A percentile compares a stretch with the other conserved stretches of the same genome.
These are phyloP conservation scores for Belgica antarctica DNA, from an alignment of 2,888 invertebrate genomes.

Conservation along the genomic window DNA sequence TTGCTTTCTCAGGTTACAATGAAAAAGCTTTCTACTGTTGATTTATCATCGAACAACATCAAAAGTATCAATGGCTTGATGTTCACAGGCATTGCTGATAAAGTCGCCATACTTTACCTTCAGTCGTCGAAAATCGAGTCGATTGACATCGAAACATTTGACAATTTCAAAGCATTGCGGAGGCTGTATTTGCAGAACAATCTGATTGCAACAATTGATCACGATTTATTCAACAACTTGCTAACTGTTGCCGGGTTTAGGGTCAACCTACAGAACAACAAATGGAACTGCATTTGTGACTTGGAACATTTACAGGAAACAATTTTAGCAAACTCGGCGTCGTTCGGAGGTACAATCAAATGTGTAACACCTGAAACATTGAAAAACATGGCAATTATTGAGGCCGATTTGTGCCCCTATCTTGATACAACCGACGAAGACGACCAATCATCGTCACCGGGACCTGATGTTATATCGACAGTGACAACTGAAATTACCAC, in stretches of 20 bases:
- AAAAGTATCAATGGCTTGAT: not conserved
- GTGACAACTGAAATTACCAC: too few relatives aligned
- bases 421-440: not conserved
- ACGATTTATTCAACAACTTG: not conserved
- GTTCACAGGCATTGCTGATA: not conserved
- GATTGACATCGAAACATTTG: not conserved
- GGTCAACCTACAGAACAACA: not conserved
- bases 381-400: not conserved
- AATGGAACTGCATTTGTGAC: slow-evolving; percentile 18
- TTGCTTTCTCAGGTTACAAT: not conserved
- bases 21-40: not conserved
- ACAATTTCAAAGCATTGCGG: not conserved
- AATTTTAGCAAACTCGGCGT: not conserved
- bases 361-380: slow-evolving; percentile 13
- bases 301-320: not conserved
- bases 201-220: not conserved
- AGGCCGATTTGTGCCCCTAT: not conserved
- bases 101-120: not conserved
- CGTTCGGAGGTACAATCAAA: not conserved
- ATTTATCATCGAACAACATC: not conserved
- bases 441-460: not conserved
- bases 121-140: not conserved
- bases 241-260: not conserved
- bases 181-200: not conserved
- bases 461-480: too few relatives aligned